Conservation (phyloP, 2,113 vertebrate genomes). For the Addax nasomaculatus region DNA sequence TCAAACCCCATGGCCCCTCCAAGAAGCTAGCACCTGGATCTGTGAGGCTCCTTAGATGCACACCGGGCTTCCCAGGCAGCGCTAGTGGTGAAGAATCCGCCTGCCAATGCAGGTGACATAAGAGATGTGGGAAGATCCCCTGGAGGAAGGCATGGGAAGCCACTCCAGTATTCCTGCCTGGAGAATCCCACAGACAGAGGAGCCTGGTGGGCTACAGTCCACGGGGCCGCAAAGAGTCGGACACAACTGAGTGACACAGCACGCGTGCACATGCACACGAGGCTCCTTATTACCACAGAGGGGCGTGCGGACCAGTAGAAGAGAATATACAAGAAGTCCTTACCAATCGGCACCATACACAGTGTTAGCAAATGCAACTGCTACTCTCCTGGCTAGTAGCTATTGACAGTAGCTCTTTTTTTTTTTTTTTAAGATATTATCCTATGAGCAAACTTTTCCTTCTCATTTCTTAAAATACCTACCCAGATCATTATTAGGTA, state of each 20-base stretch:
- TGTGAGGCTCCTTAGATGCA: fast-evolving
- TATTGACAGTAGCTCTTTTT: neutral
- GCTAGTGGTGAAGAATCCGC: neutral
- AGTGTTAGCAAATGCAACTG: neutral
- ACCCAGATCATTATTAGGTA: neutral
- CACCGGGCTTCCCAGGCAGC: neutral
- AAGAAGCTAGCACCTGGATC: neutral
- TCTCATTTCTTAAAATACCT: neutral
- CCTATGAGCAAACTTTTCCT: neutral
- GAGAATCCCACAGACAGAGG: neutral
- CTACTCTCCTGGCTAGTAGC: fast-evolving
- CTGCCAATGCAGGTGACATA: neutral
- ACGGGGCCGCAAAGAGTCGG: neutral
- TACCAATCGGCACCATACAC: neutral
- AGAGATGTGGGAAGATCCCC: neutral
- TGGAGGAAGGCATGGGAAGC: neutral
- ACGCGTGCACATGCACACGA: fast-evolving
- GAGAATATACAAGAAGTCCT: neutral
- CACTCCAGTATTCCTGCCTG: neutral
- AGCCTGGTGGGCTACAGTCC: neutral
- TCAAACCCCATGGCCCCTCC: no score
- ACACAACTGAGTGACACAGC: neutral
- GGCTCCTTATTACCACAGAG: neutral
- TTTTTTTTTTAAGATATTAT: neutral
- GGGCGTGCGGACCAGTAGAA: fast-evolving